Base-by-base conservation (phyloP, 2,888 invertebrate species). In the Sclerodermus sp. region DNA sequence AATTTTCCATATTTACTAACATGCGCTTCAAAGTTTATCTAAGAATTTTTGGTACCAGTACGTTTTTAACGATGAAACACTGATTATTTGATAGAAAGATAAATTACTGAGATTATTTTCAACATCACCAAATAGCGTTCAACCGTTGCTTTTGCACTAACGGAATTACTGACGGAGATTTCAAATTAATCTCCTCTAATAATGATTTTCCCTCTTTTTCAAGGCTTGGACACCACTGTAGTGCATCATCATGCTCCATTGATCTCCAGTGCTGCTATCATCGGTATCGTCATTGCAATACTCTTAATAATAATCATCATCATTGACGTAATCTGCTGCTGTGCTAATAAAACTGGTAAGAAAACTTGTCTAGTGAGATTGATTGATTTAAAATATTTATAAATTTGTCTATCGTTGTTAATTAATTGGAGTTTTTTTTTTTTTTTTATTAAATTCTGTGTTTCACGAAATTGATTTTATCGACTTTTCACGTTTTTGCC, bases 261-360 rank as follows among this genome's bases (percentile, higher is more conserved):
- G 44, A 81, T 89, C 55, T 87, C 87, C 62, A 89, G 87, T 67
- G 86, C 87, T 12, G 85, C 90, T 49, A 91, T 96, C 67, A 89
- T 95, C 64, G 91, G 91, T 56, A 87, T 95, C 65, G 91, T 94
- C 30, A 82, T 95, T 52, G 89, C 88, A 37, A 80, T 91, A 59
- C 84, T 94, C 57, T 82, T 95, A 54, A 80, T 96, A 66, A 82
- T 96, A 58, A 76, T 85, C 53, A 71, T 85, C 64, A 73, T 85
- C 61, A 86, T 96, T 65, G 96, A 97, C 75, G 82, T 94, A 8
- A 84, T 91, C 34, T 93, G 95, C 73, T 89, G 88, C 76, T 83
- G 87, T 81, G 79, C 82, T 55, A 84, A 84, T 64, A 81, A 83
- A 64, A 83, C 84, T 62, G 82, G 82, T 80, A 63, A 60, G 48